Percentiles rank a stretch among this genome's conserved stretches.
These are phyloP conservation scores for Hydrocynus forskahlii DNA, from an alignment of 2,797 vertebrate species.

Conservation along the genomic window DNA sequence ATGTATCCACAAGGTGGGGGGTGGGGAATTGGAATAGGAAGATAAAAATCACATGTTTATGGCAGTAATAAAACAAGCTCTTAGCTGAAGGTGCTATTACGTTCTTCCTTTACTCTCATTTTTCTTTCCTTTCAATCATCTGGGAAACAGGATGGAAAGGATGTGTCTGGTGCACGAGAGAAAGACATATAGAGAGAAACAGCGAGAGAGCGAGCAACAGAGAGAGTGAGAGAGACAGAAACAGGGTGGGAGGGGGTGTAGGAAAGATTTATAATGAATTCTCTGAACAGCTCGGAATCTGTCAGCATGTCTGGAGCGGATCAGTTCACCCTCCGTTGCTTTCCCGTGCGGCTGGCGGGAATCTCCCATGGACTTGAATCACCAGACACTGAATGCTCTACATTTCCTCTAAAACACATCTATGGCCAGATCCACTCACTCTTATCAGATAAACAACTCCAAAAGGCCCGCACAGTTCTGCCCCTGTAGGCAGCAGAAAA, in stretches of 20 bases:
- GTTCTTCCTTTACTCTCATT: slow-evolving; percentile 15
- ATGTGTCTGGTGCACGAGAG: slow-evolving; percentile 35
- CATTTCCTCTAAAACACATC: slow-evolving; percentile 16
- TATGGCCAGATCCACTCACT: background rate
- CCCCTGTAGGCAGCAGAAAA: no score
- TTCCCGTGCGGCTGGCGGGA: slow-evolving; percentile 6
- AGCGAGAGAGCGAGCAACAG: background rate
- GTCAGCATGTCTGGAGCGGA: slow-evolving; percentile 38
- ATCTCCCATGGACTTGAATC: background rate
- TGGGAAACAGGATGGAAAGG: slow-evolving; percentile 47
- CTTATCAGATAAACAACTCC: background rate
- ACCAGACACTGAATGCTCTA: background rate
- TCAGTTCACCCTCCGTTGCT: slow-evolving; percentile 14
- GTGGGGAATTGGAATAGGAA: slow-evolving; percentile 24
- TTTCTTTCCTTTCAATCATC: slow-evolving; percentile 41
- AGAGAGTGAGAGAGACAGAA: background rate
- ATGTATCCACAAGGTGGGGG: slow-evolving; percentile 9
- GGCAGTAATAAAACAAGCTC: slow-evolving; percentile 33
- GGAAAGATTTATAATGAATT: slow-evolving; percentile 39
- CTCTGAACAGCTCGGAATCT: slow-evolving; percentile 22
- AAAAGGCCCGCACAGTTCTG: background rate
- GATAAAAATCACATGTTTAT: slow-evolving; percentile 27
- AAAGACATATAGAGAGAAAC: slow-evolving; percentile 4
- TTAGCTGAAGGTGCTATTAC: slow-evolving; percentile 2
- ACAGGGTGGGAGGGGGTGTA: background rate